Evolutionary conservation across 1,140 invertebrate species (phyloP), one percentile per base, ranked within the genome.

Genomic region (Bombus turneri): DNA sequence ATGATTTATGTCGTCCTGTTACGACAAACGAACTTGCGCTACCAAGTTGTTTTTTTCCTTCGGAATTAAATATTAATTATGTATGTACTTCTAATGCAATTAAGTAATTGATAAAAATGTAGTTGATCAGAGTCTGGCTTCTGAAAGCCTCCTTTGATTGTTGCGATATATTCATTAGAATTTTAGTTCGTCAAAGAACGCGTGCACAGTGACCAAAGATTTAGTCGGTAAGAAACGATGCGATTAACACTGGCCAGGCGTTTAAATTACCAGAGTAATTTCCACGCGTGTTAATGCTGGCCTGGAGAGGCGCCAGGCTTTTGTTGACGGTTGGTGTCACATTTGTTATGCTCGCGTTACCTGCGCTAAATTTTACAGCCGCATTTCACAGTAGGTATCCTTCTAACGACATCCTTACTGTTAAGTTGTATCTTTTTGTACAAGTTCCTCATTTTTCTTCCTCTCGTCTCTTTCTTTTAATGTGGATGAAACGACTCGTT

Each of bases 271-370:
- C 79, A 47, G 57, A 76, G 66, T 88, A 88, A 89, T 86, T 86
- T 62, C 87, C 66, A 71, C 77, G 87, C 72, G 88, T 81, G 87
- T 86, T 89, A 86, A 89, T 68, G 84, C 87, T 64, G 15, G 66
- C 12, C 76, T 89, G 88, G 87, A 81, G 5, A 39, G 34, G 39
- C 34, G 87, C 87, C 88, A 89, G 69, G 66, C 81, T 89, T 86
- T 89, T 82, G 80, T 89, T 89, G 87, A 86, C 78, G 80, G 88
- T 89, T 76, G 84, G 73, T 88, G 87, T 86, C 84, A 86, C 81
- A 89, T 88, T 89, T 79, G 76, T 89, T 86, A 83, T 79, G 68
- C 73, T 59, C 71, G 47, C 84, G 80, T 83, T 88, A 87, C 84
- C 76, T 64, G 69, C 59, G 84, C 57, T 68, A 69, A 79, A 86